These are phyloP conservation scores for Aldabrachelys gigantea DNA, from an alignment of 2,113 vertebrate genomes.

Conservation along the genomic window DNA sequence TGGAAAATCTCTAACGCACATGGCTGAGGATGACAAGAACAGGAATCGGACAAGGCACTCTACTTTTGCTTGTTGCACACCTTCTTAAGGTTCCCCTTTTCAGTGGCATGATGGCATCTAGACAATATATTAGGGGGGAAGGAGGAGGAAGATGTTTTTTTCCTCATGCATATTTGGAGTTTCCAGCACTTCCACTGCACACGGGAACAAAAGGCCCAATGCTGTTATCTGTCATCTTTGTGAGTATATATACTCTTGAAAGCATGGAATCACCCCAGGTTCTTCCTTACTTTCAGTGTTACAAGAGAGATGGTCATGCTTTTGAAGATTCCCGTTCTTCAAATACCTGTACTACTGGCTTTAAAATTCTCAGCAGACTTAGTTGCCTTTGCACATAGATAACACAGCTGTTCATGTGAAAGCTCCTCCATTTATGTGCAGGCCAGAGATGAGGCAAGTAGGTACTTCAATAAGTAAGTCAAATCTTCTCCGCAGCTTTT, in stretches of 20 bases:
- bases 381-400: neutral
- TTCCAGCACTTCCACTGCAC: neutral
- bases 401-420: neutral
- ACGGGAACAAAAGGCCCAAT: neutral
- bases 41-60: neutral
- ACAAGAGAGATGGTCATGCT: neutral
- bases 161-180: neutral
- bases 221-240: neutral
- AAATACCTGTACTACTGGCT: neutral
- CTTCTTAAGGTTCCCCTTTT: neutral
- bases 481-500: neutral
- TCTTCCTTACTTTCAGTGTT: neutral
- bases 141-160: neutral
- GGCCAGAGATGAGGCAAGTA: neutral
- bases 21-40: too few species aligned
- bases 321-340: neutral
- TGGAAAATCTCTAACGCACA: too few species aligned
- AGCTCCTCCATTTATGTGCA: neutral
- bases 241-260: neutral
- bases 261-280: neutral
- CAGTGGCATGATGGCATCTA: neutral
- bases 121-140: neutral
- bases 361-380: neutral
- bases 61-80: neutral
- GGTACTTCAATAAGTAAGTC: neutral